phyloP scores from a whole-genome alignment of 2,888 invertebrate genomes.

The Lithophane ornitopus region DNA sequence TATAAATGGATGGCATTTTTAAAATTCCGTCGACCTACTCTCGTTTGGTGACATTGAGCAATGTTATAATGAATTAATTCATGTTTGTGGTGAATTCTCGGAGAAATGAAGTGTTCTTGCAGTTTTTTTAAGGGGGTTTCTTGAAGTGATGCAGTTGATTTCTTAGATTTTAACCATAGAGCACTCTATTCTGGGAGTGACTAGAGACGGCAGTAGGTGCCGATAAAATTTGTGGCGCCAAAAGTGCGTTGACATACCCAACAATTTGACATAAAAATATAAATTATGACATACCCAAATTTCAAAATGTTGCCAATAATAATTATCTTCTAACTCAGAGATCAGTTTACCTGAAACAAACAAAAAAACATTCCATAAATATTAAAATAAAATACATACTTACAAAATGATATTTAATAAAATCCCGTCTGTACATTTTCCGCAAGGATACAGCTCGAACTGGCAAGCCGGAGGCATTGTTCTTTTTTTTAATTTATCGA shows the following conservation, averaged over 20 bases:
- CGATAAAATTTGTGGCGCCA: neutral
- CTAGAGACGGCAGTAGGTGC: neutral
- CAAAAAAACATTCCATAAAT: neutral
- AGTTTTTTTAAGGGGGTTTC: neutral
- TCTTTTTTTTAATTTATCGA: constrained; percentile 41
- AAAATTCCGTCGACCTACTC: constrained; percentile 51
- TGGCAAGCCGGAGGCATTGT: constrained; percentile 21
- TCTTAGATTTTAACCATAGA: neutral
- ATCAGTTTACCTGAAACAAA: constrained; percentile 51
- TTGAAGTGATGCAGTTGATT: neutral
- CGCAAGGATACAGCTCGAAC: neutral
- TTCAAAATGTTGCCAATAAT: neutral
- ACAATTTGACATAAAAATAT: too few species aligned
- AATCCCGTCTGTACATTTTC: constrained; percentile 7
- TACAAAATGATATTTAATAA: neutral
- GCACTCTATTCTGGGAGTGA: neutral
- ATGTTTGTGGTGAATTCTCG: constrained; percentile 11
- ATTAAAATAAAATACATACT: neutral
- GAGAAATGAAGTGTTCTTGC: neutral
- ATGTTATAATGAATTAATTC: constrained; percentile 52
- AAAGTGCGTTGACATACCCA: neutral
- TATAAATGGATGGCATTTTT: constrained; percentile 51
- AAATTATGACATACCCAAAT: constrained; percentile 22
- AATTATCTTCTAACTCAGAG: neutral
- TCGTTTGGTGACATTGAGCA: constrained; percentile 36